Conservation (phyloP, 1,140 invertebrate species). For the Drosophila ambigua region DNA sequence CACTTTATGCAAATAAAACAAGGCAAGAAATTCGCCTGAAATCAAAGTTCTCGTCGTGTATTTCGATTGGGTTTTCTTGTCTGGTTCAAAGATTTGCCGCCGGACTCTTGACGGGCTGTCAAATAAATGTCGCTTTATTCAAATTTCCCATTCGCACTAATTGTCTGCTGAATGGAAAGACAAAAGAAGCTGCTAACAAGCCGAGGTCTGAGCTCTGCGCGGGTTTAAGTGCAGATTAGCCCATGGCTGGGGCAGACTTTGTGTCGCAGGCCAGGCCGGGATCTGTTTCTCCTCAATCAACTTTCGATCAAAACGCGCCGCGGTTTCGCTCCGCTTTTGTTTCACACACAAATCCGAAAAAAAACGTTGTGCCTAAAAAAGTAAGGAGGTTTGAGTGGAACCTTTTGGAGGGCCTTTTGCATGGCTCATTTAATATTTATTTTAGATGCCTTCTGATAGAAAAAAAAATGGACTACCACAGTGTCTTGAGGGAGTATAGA, state of each 20-base stretch:
- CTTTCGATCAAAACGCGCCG: slow-evolving; percentile 77
- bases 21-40: slow-evolving; percentile 65
- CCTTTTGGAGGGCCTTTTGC: slow-evolving; percentile 77
- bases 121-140: slow-evolving; percentile 83
- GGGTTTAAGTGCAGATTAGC: slow-evolving; percentile 71
- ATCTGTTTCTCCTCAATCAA: slow-evolving; percentile 63
- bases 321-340: slow-evolving; percentile 63
- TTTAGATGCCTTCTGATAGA: slow-evolving; percentile 76
- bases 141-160: slow-evolving; percentile 81
- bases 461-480: slow-evolving; percentile 43
- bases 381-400: slow-evolving; percentile 34
- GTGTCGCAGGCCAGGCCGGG: slow-evolving; percentile 60
- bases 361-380: slow-evolving; percentile 11
- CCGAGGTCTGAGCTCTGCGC: slow-evolving; percentile 12
- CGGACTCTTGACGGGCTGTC: slow-evolving; percentile 79
- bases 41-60: slow-evolving; percentile 54
- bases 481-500: neutral
- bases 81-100: slow-evolving; percentile 77
- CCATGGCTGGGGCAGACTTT: slow-evolving; percentile 63
- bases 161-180: slow-evolving; percentile 63
- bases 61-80: slow-evolving; percentile 42
- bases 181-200: slow-evolving; percentile 69
- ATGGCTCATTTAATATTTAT: slow-evolving; percentile 77
- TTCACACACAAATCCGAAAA: slow-evolving; percentile 48
- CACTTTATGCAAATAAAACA: slow-evolving; percentile 73